Base-by-base conservation (phyloP, 1,140 invertebrate species). In the Coenobita brevimanus region DNA sequence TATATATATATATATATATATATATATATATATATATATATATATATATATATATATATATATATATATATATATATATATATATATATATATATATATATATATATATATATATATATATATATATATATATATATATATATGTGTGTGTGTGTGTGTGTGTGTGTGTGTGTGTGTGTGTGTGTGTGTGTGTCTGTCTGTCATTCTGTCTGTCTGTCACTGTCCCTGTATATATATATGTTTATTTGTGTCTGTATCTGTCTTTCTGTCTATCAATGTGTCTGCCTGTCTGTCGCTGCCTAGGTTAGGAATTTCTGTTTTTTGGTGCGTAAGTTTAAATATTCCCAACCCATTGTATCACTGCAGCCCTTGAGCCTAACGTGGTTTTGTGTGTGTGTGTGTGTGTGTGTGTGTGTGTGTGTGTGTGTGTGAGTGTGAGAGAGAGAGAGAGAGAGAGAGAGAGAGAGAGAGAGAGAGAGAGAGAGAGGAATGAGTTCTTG, bases 331-430 rank as follows among this genome's bases (percentile, higher is more conserved):
- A n/a, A n/a, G n/a, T n/a, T n/a, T n/a, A n/a, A n/a, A n/a, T n/a
- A n/a, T n/a, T n/a, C n/a, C n/a, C n/a, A n/a, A n/a, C n/a, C n/a
- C n/a, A n/a, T n/a, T n/a, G n/a, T n/a, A n/a, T n/a, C n/a, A n/a
- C n/a, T n/a, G n/a, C n/a, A n/a, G n/a, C n/a, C n/a, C n/a, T n/a
- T n/a, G n/a, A n/a, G n/a, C n/a, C n/a, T n/a, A n/a, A n/a, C n/a
- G n/a, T n/a, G n/a, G 64, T 67, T n/a, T 27, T 6, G 69, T 73
- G 69, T 27, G 24, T 73, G 33, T 27, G 69, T 73, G 69, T 27
- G 69, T 73, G 69, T 27, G 69, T 27, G 69, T 27, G 69, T 73
- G 69, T 73, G 69, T 73, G 69, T 73, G 69, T 73, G 69, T 73
- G 69, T 73, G 69, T 73, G 69, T 73, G 69, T 33, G 33, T 33